phyloP scores from a whole-genome alignment of 35 echinoderm and acorn worm genomes.

The Ptychodera flava region DNA sequence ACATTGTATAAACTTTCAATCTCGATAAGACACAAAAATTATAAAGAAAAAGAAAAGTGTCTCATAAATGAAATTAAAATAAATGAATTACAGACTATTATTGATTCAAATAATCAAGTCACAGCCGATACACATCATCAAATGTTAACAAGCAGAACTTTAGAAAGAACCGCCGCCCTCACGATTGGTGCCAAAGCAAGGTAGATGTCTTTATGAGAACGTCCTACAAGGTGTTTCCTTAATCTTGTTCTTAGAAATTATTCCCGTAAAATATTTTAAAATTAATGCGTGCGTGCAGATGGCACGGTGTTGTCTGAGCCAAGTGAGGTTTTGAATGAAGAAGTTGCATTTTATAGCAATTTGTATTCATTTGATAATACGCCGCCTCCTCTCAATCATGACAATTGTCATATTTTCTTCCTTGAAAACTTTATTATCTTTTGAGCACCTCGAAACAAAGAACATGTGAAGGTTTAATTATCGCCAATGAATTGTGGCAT shows the following conservation, averaged over 20 bases:
- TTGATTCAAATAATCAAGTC: neutral
- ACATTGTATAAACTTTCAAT: neutral
- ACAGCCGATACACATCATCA: neutral
- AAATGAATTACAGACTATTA: neutral
- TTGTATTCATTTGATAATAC: neutral
- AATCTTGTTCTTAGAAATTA: neutral
- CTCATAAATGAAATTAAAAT: neutral
- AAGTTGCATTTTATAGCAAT: neutral
- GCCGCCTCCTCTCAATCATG: neutral
- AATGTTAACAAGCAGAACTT: neutral
- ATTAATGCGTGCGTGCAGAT: neutral
- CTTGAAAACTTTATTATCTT: neutral
- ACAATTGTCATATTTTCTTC: neutral
- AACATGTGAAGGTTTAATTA: neutral
- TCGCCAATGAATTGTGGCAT: neutral
- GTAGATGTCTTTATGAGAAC: neutral
- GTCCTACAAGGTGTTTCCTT: neutral
- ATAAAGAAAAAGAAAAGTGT: neutral
- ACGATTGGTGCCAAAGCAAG: neutral
- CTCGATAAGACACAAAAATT: neutral
- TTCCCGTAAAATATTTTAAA: neutral
- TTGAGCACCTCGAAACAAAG: neutral
- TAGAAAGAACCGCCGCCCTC: neutral
- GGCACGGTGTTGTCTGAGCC: neutral
- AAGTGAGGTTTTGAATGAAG: neutral